Base-by-base conservation (phyloP, 2,888 invertebrate genomes). In the Synanthedon myopaeformis region DNA sequence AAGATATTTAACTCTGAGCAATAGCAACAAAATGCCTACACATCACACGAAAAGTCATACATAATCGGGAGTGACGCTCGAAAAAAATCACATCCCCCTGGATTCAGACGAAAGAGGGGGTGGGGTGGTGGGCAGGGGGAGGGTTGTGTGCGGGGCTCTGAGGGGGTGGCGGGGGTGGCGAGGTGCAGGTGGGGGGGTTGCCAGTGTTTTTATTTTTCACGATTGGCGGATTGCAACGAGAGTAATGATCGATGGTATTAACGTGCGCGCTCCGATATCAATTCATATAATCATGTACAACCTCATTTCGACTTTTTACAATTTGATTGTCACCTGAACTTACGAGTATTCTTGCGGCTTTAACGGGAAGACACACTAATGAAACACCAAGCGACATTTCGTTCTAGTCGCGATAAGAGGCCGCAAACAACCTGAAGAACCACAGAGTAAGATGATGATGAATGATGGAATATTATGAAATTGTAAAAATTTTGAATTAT, bases 191-290 rank as follows among this genome's bases (percentile, higher is more conserved):
- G 78, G 80, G 78, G 78, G 81, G 78, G 81, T 70, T 66, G 76
- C 69, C 75, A 69, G 62, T 84, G 82, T 85, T 86, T 85, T 87
- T 81, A 84, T 86, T 85, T 82, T 84, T 79, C 82, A 70, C 82
- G 83, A 85, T 84, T 85, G 86, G 84, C 79, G 85, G 85, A 83
- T 84, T 85, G 85, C 86, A 85, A 74, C 77, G 74, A 70, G 75
- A 80, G 85, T 83, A 85, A 86, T 85, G 86, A 87, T 86, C 86
- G 85, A 86, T 87, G 82, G 84, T 81, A 85, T 85, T 84, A 86
- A 81, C 79, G 82, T 79, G 77, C 74, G 68, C 69, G 59, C 66
- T 69, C 35, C 10, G 35, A 35, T 35, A 35, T 35, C 35, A 35
- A 35, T 35, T 35, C 35, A 35, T 2, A 35, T 35, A 8, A 35